Evolutionary conservation across 2,888 invertebrate species (phyloP), one percentile per base, ranked within the genome.

Genomic region (Drosophila meridionalis): DNA sequence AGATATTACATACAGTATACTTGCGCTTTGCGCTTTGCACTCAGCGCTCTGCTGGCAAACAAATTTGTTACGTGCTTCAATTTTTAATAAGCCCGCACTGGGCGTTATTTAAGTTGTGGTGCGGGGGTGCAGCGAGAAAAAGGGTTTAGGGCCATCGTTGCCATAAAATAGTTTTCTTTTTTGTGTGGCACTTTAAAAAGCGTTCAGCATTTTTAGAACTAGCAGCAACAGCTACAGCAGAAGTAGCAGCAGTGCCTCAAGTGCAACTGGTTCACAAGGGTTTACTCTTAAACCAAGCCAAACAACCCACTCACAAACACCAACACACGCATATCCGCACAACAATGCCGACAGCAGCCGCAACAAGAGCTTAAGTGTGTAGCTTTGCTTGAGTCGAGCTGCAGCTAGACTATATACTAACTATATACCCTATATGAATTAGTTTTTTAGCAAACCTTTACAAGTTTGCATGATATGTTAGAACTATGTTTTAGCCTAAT

Each of bases 181-280:
- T 60, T 67, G 47, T 66, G 50, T 66, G 69, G 82, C 82, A 82
- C 85, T 78, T 84, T 82, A 69, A 73, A 83, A 64, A 63, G 62
- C 65, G 60, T 57, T 73, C 57, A 65, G 53, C 71, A 58, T 66
- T 80, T 80, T 12, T 43, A 65, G 60, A 26, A 36, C 43, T 32
- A 60, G 12, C 50, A 61, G 20, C 53, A 59, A 4, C 55, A 28
- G 20, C 20, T 20, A 9, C 20, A 43, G 43, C 20, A 20, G 3
- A 20, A 12, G 30, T 69, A 83, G 82, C 71, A 83, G 70, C 68
- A n/a, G n/a, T n/a, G 82, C 83, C 82, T 82, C 75, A 87, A 89
- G 83, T 82, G 76, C 85, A 85, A 87, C 88, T 87, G 80, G 85
- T 89, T 87, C 64, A 72, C 48, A 87, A 89, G 85, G 76, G 82